Conservation (phyloP, 1,140 invertebrate species). For the Aricia agestis region DNA sequence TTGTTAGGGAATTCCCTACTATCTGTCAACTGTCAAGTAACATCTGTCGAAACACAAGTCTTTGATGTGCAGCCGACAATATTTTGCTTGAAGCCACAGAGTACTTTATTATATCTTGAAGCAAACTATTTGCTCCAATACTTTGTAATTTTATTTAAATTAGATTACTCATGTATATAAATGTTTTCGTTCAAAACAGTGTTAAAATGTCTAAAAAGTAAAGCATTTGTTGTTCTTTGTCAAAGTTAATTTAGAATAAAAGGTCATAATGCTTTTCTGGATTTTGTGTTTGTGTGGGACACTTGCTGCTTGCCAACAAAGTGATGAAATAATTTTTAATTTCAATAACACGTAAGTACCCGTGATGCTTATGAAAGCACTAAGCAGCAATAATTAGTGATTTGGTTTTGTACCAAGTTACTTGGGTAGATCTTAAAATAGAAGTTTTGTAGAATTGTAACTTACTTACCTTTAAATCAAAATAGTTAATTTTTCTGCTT, state of each 20-base stretch:
- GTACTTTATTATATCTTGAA: no score
- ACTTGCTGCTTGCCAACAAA: constrained; percentile 21
- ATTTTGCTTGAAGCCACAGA: no score
- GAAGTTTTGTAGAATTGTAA: no score
- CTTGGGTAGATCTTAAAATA: no score
- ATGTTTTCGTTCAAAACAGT: background rate
- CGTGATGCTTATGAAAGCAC: background rate
- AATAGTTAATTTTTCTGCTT: no score
- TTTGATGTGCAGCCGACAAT: no score
- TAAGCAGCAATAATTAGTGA: background rate
- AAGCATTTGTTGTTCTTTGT: background rate
- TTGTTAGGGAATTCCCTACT: no score
- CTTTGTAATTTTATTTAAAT: background rate
- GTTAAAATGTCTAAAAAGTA: background rate
- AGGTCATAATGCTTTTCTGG: background rate
- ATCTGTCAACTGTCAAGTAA: no score
- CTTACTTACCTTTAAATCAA: no score
- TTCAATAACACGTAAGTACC: constrained; percentile 65
- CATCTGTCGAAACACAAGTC: no score
- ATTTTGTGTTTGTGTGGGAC: background rate
- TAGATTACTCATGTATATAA: background rate
- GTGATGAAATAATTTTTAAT: constrained; percentile 56
- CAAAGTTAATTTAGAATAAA: background rate
- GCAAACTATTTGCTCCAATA: no score
- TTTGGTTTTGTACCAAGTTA: background rate